Base-by-base conservation (phyloP, 2,888 invertebrate species). In the Phengaris alcon region DNA sequence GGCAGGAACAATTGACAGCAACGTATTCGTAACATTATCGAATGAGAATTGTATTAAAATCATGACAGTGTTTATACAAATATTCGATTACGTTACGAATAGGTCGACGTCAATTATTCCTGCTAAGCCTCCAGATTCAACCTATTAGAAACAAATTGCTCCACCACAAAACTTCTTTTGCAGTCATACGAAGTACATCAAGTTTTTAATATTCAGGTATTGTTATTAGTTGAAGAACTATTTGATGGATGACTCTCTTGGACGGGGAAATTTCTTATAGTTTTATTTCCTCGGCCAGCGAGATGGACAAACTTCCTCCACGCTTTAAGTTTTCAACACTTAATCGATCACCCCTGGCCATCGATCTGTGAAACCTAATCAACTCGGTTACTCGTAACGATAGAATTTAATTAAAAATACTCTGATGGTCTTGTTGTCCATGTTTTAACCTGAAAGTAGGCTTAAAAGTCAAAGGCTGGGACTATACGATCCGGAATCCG, bases 271-370 rank as follows among this genome's bases (percentile, higher is more conserved):
- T 85, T 87, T 85, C 83, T 75, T 70, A 79, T 81, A 89, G 87
- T 89, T 90, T 90, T 88, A 89, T 88, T 89, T 87, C 84, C 84
- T 84, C 82, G 84, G 84, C 84, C 82, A 83, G 86, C 86, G 84
- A 82, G 83, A 79, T 84, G 83, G 85, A 84, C 86, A 83, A 91
- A 90, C 86, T 90, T 88, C 84, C 83, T 81, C 82, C 84, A 83
- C 85, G 87, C 87, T 88, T 85, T 84, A 86, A 87, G 84, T 85
- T 85, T 80, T 83, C 83, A 84, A 88, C 86, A 86, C 84, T 86
- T 89, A 87, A 90, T 90, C 90, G 88, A 90, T 90, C 89, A 89
- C 87, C 83, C 80, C 80, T 88, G 84, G 84, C 82, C 88, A 87
- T 88, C 84, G 87, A 86, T 86, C 88, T 86, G 84, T 84, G 80